Conservation (phyloP, 2,888 invertebrate species). For the Rhamnusium bicolor region DNA sequence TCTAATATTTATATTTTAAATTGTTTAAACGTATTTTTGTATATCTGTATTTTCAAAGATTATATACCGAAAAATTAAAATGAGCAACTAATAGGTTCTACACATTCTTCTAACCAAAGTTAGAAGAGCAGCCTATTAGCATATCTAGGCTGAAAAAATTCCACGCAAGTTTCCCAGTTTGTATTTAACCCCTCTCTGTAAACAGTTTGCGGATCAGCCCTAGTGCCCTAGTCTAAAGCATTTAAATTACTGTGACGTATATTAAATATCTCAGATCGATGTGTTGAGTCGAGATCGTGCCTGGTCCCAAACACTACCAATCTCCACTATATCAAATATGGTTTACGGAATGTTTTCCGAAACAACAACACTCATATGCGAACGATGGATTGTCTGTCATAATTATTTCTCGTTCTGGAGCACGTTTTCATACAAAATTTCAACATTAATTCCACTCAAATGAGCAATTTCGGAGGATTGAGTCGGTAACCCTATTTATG, state of each 20-base stretch:
- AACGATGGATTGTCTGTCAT: neutral
- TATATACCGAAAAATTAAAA: no score
- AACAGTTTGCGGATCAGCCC: neutral
- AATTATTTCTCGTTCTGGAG: neutral
- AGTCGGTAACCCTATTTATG: neutral
- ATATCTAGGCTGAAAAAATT: neutral
- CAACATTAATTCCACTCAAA: neutral
- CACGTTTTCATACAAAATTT: neutral
- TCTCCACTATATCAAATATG: neutral
- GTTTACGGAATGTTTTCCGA: neutral
- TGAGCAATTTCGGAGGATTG: neutral
- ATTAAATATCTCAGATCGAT: conserved; percentile 22
- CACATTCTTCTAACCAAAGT: no score
- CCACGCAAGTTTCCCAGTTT: no score
- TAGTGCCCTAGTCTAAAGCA: conserved; percentile 6
- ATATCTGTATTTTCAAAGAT: no score
- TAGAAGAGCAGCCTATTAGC: neutral
- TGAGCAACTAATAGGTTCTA: no score
- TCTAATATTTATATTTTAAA: no score
- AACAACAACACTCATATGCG: conserved; percentile 7
- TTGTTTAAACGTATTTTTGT: no score
- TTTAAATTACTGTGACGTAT: conserved; percentile 19
- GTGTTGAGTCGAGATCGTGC: conserved; percentile 15
- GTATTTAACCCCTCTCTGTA: conserved; percentile 1
- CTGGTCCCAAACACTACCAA: conserved; percentile 16